Percentiles rank a stretch among this genome's conserved stretches.
Conservation (phyloP, 2,888 invertebrate genomes). For the Dinocampus coccinellae region DNA sequence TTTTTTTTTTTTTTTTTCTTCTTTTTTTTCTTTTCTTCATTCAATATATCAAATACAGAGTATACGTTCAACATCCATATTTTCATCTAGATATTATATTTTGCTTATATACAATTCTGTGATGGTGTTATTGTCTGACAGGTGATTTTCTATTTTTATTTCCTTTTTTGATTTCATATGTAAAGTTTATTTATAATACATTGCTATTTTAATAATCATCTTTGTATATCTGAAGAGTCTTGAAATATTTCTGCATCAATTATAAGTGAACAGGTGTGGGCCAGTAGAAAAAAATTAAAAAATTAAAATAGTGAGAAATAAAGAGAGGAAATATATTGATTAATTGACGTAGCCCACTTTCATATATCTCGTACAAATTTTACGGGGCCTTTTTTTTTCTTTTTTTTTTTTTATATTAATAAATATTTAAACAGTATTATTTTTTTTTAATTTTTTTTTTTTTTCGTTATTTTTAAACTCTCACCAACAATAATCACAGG, state of each 20-base stretch:
- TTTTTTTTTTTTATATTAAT: not conserved
- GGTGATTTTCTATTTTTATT: not conserved
- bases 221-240: not conserved
- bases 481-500: not conserved
- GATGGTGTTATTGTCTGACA: constrained; percentile 14
- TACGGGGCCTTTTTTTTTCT: not conserved
- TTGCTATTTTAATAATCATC: constrained; percentile 1
- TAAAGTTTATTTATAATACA: not conserved
- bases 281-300: not conserved
- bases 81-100: constrained; percentile 3
- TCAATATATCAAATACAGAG: not conserved
- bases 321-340: not conserved
- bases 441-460: too few relatives aligned
- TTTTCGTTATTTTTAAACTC: not conserved
- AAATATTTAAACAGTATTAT: not conserved
- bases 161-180: not conserved
- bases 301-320: not conserved
- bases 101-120: constrained; percentile 1
- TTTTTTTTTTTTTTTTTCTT: not conserved
- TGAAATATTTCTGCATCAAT: constrained; percentile 2
- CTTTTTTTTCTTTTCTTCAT: not conserved
- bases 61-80: not conserved
- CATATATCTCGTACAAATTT: not conserved
- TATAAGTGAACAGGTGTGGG: constrained; percentile 1
- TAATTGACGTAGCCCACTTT: not conserved